Evolutionary conservation across 2,888 invertebrate species (phyloP), one percentile per base, ranked within the genome.

Genomic region (Nomada ruficornis): DNA sequence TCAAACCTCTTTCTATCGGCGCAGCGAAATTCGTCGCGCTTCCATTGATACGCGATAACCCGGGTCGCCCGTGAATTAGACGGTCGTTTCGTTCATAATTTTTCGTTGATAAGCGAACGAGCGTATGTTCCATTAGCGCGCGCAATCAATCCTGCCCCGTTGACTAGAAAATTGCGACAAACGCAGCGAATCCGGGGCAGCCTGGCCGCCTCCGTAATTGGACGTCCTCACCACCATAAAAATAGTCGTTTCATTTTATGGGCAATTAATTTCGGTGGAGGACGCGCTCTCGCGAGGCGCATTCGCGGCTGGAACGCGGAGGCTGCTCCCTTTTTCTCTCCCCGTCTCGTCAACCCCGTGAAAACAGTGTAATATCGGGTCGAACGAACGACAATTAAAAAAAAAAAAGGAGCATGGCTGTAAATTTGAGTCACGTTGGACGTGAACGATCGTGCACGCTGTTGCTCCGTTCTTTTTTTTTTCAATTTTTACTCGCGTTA

Each of bases 201-300:
- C 76, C 64, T 47, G 23, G 15, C 50, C 82, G 36, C 64, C 81
- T 75, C 77, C 88, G 90, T 91, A 93, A 93, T 93, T 92, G 91
- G 91, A 92, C 91, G 85, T 90, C 83, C 83, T 85, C 85, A 80
- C 83, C 84, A 85, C 89, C 90, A 89, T 92, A 92, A 92, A 93
- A 93, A 92, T 91, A 90, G 91, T 91, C 90, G 91, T 92, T 91
- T 90, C 91, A 89, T 91, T 93, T 93, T 92, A 93, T 90, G 91
- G 91, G 89, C 92, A 91, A 92, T 92, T 92, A 91, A 92, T 91
- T 92, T 88, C 83, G 87, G 76, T 84, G 87, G 85, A 85, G 85
- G 88, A 89, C 85, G 80, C 85, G 85, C 29, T 47, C 47, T 47
- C 69, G 59, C 26, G 67, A 67, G 55, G 83, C 87, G 73, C 80